Evolutionary conservation across 2,797 vertebrate species (phyloP).

Genomic region (Apogon talboti): DNA sequence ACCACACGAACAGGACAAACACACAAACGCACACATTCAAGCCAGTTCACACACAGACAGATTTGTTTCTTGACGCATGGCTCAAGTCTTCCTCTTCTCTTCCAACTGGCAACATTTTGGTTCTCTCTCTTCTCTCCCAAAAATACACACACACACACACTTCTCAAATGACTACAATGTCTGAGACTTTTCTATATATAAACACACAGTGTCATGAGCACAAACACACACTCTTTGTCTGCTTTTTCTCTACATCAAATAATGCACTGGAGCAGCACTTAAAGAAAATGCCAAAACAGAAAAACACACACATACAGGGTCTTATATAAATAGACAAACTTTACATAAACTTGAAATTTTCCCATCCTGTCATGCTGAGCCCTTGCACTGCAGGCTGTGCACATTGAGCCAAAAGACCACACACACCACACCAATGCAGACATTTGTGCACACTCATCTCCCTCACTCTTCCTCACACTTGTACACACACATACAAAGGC

Average conservation of each 20-base stretch:
- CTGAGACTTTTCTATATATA: neutral
- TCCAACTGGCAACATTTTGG: constrained; percentile 6
- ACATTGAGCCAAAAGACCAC: constrained; percentile 58
- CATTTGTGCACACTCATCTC: constrained; percentile 27
- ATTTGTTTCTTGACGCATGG: constrained; percentile 36
- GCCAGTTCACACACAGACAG: constrained; percentile 12
- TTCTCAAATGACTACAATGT: constrained; percentile 8
- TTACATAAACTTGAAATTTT: constrained; percentile 48
- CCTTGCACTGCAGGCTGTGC: constrained; percentile 48
- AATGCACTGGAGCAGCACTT: neutral
- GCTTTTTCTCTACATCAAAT: neutral
- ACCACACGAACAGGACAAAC: constrained; percentile 15
- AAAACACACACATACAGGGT: constrained; percentile 37
- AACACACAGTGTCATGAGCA: neutral
- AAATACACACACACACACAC: constrained; percentile 23
- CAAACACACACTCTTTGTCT: constrained; percentile 5
- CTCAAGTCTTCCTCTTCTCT: constrained; percentile 48
- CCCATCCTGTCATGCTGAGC: constrained; percentile 69
- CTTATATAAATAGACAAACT: constrained; percentile 48
- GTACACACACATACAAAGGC: constrained; percentile 41
- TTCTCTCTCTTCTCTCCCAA: constrained; percentile 8
- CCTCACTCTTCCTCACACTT: constrained; percentile 18
- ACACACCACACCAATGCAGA: constrained; percentile 43
- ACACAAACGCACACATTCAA: constrained; percentile 25
- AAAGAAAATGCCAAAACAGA: neutral